phyloP scores from a whole-genome alignment of 2,113 vertebrate species.

The Corythornis vintsioides region DNA sequence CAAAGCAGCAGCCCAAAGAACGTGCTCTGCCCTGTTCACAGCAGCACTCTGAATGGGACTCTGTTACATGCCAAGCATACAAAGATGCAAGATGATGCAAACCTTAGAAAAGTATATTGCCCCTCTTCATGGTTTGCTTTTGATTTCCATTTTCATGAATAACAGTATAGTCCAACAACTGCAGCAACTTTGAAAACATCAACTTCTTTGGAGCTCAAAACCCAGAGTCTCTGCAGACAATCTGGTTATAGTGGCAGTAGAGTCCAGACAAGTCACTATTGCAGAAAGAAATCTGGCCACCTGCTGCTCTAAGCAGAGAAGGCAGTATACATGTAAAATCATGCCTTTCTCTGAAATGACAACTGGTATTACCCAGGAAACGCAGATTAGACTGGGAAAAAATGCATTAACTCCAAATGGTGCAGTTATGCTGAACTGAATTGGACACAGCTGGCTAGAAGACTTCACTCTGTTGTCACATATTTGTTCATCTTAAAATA shows the following conservation, averaged over 20 bases:
- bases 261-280: not conserved
- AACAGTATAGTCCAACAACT: not conserved
- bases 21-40: not conserved
- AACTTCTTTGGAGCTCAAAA: not conserved
- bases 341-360: not conserved
- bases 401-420: not conserved
- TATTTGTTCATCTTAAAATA: not conserved
- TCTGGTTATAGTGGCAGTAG: not conserved
- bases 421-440: not conserved
- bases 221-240: not conserved
- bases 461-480: not conserved
- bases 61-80: conserved; percentile 33
- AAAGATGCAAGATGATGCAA: conserved; percentile 48
- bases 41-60: conserved; percentile 12
- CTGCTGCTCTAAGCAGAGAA: not conserved
- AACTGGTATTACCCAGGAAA: not conserved
- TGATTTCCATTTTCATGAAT: not conserved
- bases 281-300: conserved; percentile 7
- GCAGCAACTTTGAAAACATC: not conserved
- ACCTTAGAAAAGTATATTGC: not conserved
- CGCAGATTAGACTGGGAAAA: not conserved
- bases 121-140: not conserved
- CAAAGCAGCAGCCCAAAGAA: conserved; percentile 38
- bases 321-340: not conserved
- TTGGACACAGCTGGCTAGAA: not conserved